phyloP scores from a whole-genome alignment of 2,113 vertebrate species.

The Sprattus sprattus region DNA sequence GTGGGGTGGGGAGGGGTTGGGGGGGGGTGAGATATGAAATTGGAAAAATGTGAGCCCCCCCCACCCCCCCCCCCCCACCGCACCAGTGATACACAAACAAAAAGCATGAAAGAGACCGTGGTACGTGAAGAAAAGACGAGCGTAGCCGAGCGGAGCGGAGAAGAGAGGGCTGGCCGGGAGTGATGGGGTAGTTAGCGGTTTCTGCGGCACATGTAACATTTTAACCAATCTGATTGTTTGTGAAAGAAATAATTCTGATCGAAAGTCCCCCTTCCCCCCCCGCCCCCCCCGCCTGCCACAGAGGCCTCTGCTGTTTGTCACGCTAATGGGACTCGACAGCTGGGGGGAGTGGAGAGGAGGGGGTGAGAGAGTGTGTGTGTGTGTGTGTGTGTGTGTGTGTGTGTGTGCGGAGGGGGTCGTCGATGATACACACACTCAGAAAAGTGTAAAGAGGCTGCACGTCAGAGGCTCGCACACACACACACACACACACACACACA shows the following conservation, averaged over 20 bases:
- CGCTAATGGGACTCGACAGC: constrained; percentile 84
- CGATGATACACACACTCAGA: constrained; percentile 77
- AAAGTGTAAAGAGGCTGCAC: constrained; percentile 89
- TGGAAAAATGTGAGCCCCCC: constrained; percentile 64
- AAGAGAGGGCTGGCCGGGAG: constrained; percentile 63
- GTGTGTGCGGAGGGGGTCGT: constrained; percentile 84
- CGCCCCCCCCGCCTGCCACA: constrained; percentile 84
- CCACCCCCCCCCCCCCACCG: constrained; percentile 61
- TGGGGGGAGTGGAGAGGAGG: constrained; percentile 82
- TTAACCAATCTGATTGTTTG: constrained; percentile 98
- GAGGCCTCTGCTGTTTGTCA: constrained; percentile 83
- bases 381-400: constrained; percentile 22
- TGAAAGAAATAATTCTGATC: constrained; percentile 97
- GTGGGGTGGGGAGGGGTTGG: neutral
- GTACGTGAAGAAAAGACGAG: constrained; percentile 49
- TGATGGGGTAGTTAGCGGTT: constrained; percentile 81
- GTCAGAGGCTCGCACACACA: constrained; percentile 68
- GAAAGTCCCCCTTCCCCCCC: constrained; percentile 71
- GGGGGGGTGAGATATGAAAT: constrained; percentile 56
- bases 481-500: neutral
- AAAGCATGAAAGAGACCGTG: constrained; percentile 63
- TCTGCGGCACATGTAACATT: constrained; percentile 90
- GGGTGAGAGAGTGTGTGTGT: constrained; percentile 53
- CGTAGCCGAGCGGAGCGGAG: constrained; percentile 55
- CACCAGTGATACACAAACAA: constrained; percentile 70